phyloP scores from a whole-genome alignment of 2,113 vertebrate genomes.

The Isurus oxyrinchus region DNA sequence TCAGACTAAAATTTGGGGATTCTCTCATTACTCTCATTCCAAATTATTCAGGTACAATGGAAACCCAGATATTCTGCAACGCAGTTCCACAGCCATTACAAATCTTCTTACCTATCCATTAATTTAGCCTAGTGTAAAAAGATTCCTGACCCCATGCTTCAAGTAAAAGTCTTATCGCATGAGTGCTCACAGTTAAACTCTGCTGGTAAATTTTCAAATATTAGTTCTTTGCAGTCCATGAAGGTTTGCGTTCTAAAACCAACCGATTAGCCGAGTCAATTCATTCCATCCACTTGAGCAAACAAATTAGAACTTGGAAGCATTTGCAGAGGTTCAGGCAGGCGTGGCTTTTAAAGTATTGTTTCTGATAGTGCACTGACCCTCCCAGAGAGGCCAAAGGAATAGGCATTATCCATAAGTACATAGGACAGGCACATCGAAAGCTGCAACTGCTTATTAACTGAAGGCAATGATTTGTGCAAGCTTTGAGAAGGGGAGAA shows the following conservation, averaged over 20 bases:
- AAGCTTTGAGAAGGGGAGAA: background rate
- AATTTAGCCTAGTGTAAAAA: background rate
- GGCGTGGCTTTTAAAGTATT: background rate
- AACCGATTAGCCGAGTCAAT: background rate
- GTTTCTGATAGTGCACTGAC: background rate
- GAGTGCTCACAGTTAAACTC: background rate
- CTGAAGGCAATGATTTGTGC: background rate
- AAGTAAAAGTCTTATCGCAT: background rate
- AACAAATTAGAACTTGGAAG: background rate
- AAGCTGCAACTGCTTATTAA: background rate
- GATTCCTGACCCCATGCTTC: background rate
- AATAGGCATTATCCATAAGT: background rate
- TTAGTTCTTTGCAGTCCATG: background rate
- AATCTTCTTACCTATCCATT: background rate
- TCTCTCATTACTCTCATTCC: background rate
- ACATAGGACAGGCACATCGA: background rate
- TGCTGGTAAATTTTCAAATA: background rate
- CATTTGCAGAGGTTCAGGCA: background rate
- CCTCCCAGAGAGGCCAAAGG: background rate
- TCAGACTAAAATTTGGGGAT: background rate
- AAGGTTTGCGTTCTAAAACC: background rate
- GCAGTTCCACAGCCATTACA: background rate
- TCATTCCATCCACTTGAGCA: background rate
- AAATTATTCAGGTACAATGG: background rate
- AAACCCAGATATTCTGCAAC: background rate